Evolutionary conservation across 2,797 vertebrate species (phyloP).

Genomic region (Clarias laeviceps): DNA sequence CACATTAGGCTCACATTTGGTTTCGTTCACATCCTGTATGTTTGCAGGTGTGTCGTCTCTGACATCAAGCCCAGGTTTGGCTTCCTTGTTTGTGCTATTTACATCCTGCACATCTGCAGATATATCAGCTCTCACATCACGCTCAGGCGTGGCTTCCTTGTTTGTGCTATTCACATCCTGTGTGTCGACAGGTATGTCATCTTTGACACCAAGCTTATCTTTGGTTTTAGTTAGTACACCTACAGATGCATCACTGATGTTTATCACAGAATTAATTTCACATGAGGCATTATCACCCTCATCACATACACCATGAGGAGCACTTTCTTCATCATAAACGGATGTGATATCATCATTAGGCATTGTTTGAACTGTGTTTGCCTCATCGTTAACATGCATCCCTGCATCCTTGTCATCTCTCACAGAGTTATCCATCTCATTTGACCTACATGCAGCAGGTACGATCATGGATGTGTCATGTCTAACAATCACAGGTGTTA

Average conservation of each 20-base stretch:
- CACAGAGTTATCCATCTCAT: background rate
- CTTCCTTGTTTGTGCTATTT: background rate
- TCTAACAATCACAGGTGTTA: background rate
- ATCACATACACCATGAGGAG: background rate
- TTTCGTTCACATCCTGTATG: slow-evolving; percentile 17
- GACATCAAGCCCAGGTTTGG: slow-evolving; percentile 21
- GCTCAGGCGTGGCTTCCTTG: background rate
- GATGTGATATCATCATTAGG: background rate
- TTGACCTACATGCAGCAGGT: background rate
- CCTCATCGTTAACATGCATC: background rate
- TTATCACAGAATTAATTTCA: background rate
- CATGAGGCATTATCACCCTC: background rate
- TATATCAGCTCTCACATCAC: background rate
- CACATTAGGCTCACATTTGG: background rate
- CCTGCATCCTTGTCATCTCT: background rate
- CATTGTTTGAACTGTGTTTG: background rate
- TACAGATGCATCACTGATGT: background rate
- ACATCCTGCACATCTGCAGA: slow-evolving; percentile 9
- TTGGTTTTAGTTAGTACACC: background rate
- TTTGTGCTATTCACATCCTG: slow-evolving; percentile 7
- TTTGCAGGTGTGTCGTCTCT: background rate
- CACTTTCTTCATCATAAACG: background rate
- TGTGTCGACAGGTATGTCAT: background rate
- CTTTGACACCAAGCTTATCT: slow-evolving; percentile 13
- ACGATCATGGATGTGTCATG: background rate